Evolutionary conservation across 1,140 invertebrate genomes (phyloP).

Genomic region (Drosophila arizonae): DNA sequence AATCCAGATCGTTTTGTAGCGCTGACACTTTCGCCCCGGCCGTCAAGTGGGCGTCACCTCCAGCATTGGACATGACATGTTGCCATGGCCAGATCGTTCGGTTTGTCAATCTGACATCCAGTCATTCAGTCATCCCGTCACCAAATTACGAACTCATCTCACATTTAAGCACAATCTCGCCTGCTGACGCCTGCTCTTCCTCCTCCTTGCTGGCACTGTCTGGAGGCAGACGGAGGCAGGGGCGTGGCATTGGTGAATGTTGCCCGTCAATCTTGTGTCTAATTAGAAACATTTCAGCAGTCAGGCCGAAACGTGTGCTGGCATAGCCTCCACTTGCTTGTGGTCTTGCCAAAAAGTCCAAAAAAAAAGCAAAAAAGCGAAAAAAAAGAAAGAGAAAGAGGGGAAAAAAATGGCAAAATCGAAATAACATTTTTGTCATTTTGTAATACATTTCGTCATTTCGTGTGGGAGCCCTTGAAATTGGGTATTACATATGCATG

Average conservation of each 20-base stretch:
- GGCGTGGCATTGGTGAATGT: constrained; percentile 44
- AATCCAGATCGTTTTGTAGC: constrained; percentile 9
- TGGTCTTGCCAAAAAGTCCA: constrained; percentile 38
- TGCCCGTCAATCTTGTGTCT: constrained; percentile 62
- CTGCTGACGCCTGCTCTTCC: constrained; percentile 1
- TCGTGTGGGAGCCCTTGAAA: constrained; percentile 24
- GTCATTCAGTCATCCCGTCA: not conserved
- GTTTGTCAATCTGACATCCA: not conserved
- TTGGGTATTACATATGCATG: constrained; percentile 21
- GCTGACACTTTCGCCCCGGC: constrained; percentile 13
- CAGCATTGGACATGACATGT: constrained; percentile 21
- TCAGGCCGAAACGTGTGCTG: constrained; percentile 28
- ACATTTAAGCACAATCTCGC: constrained; percentile 5
- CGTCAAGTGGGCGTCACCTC: constrained; percentile 1
- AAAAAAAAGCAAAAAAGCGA: constrained; percentile 2
- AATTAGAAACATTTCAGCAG: constrained; percentile 62
- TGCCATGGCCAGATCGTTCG: constrained; percentile 18
- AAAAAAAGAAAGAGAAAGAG: not conserved
- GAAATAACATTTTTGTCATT: constrained; percentile 34
- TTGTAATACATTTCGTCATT: constrained; percentile 34
- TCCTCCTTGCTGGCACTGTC: not conserved
- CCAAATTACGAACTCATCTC: constrained; percentile 12
- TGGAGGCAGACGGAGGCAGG: too few relatives aligned
- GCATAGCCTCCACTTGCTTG: constrained; percentile 22
- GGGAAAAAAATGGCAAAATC: not conserved